These are phyloP conservation scores for Papilio helenus DNA, from an alignment of 1,140 invertebrate species.

Conservation along the genomic window DNA sequence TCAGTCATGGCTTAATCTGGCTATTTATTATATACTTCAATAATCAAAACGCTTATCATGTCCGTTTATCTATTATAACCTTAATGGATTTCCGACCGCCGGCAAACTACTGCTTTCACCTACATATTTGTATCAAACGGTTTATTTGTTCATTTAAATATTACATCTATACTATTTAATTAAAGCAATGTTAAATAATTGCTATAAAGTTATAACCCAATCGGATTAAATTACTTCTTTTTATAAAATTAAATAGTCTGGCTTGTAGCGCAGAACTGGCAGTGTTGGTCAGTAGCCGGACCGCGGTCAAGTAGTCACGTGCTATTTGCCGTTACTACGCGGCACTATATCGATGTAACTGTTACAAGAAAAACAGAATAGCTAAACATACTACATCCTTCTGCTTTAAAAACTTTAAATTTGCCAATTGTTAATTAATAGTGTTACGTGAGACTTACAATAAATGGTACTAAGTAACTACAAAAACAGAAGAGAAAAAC, in stretches of 20 bases:
- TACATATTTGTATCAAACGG: constrained; percentile 6
- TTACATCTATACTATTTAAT: too few species aligned
- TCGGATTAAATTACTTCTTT: background rate
- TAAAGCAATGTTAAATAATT: too few species aligned
- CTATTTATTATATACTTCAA: constrained; percentile 14
- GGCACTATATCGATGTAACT: background rate
- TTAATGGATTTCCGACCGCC: background rate
- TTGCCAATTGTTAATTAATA: too few species aligned
- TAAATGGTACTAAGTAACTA: too few species aligned
- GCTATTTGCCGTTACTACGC: constrained; percentile 6
- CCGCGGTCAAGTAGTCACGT: background rate
- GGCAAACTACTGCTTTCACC: too few species aligned
- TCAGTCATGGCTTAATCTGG: background rate
- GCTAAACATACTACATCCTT: background rate
- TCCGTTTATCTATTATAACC: constrained; percentile 35
- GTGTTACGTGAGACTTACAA: too few species aligned
- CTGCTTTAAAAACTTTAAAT: background rate
- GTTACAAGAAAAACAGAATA: background rate
- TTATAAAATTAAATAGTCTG: background rate
- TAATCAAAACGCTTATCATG: constrained; percentile 28
- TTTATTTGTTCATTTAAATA: background rate
- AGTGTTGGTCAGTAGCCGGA: constrained; percentile 9
- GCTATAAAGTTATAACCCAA: background rate
- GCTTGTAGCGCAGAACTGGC: background rate
- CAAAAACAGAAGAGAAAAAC: too few species aligned